These are phyloP conservation scores for Corythornis vintsioides DNA, from an alignment of 2,113 vertebrate species.

Conservation along the genomic window DNA sequence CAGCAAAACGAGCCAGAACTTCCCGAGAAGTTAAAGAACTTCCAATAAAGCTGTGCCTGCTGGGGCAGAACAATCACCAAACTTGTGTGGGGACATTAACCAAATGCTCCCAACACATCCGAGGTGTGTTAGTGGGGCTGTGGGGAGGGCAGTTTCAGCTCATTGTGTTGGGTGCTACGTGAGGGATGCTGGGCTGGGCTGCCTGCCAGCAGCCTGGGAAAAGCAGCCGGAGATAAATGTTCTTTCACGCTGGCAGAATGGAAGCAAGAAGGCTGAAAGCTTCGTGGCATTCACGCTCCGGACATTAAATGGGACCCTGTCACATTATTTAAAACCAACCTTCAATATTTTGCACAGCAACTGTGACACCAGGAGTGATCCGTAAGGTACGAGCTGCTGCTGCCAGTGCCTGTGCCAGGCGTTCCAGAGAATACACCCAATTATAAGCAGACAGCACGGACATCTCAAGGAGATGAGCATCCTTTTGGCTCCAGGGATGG, in stretches of 20 bases:
- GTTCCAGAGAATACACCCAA: neutral
- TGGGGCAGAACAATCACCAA: neutral
- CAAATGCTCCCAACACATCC: neutral
- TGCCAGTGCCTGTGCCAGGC: neutral
- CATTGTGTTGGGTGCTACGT: neutral
- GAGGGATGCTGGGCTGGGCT: neutral
- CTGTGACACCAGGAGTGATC: neutral
- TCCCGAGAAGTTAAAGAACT: neutral
- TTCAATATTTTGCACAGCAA: neutral
- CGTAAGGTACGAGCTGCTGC: neutral
- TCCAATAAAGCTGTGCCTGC: neutral
- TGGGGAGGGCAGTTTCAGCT: neutral
- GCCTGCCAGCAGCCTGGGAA: neutral
- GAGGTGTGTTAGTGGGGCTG: neutral
- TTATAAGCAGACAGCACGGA: neutral
- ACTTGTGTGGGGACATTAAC: neutral
- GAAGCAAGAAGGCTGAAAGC: slow-evolving; percentile 9
- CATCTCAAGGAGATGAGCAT: neutral
- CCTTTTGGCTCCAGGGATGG: neutral
- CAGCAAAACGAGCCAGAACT: neutral
- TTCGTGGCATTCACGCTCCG: neutral
- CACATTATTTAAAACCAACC: neutral
- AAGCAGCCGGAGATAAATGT: neutral
- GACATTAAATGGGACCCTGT: neutral
- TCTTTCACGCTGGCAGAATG: neutral